These are phyloP conservation scores for Leptinotarsa defecta DNA, from an alignment of 1,140 invertebrate genomes.

Conservation along the genomic window DNA sequence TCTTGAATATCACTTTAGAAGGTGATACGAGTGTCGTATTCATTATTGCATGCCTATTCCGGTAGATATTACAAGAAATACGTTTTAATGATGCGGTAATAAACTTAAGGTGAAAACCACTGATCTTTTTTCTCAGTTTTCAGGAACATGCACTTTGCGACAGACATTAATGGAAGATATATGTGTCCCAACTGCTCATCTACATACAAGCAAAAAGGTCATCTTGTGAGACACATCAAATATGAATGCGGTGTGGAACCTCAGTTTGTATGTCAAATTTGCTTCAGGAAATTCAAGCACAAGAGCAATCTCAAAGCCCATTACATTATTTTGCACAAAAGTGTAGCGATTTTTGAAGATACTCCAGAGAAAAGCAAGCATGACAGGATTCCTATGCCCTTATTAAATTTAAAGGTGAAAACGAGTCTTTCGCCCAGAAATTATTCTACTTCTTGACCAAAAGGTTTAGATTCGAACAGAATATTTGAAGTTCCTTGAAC, in stretches of 20 bases:
- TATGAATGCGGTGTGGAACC: constrained; percentile 75
- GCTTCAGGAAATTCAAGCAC: constrained; percentile 43
- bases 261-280: constrained; percentile 68
- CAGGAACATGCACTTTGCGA: constrained; percentile 40
- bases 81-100: no score
- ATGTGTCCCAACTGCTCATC: constrained; percentile 43
- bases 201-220: constrained; percentile 50
- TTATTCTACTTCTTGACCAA: no score
- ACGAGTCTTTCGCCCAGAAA: no score
- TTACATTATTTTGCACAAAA: constrained; percentile 42
- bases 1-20: no score
- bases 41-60: no score
- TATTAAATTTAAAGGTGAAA: neutral
- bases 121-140: constrained; percentile 35
- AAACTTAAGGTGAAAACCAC: neutral
- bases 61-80: no score
- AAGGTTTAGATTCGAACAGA: no score
- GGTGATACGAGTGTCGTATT: no score
- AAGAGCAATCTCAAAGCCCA: constrained; percentile 44
- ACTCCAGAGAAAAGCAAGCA: neutral
- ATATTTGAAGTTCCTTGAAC: no score
- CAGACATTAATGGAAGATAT: constrained; percentile 42
- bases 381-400: neutral
- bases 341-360: neutral
- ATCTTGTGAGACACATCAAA: constrained; percentile 65